A percentile compares a stretch with the other conserved stretches of the same genome.
Evolutionary conservation across 1,140 invertebrate genomes (phyloP).

Genomic region (Ectropis grisescens): DNA sequence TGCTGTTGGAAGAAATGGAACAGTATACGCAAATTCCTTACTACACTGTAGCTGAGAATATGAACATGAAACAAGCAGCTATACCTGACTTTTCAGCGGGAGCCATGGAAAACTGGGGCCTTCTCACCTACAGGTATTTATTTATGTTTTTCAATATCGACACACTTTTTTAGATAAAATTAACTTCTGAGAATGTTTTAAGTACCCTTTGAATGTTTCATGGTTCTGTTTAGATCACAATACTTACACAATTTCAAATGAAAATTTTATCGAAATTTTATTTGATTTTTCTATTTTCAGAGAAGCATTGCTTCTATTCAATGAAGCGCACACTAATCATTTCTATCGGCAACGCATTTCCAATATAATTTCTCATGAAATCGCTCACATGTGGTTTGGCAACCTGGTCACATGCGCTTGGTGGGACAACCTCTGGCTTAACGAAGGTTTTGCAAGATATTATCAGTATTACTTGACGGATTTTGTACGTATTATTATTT

Average conservation of each 20-base stretch:
- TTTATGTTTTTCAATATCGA: too few species aligned
- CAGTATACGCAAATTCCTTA: conserved; percentile 61
- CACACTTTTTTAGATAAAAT: neutral
- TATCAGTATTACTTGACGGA: conserved; percentile 77
- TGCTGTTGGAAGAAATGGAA: conserved; percentile 60
- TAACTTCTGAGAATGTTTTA: neutral
- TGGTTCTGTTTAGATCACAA: neutral
- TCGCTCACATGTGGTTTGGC: conserved; percentile 67
- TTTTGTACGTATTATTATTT: conserved; percentile 30
- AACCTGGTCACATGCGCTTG: conserved; percentile 74
- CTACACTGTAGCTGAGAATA: conserved; percentile 48
- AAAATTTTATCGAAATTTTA: neutral
- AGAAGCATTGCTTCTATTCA: conserved; percentile 38
- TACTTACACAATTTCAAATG: neutral
- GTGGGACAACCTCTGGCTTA: conserved; percentile 78
- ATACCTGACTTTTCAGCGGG: conserved; percentile 75
- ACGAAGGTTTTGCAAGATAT: conserved; percentile 77
- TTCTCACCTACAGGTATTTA: conserved; percentile 77
- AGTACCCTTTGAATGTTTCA: neutral
- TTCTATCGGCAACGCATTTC: conserved; percentile 67
- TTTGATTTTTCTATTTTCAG: too few species aligned
- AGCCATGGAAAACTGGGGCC: conserved; percentile 75
- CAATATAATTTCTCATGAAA: conserved; percentile 54
- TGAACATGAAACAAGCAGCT: conserved; percentile 75
- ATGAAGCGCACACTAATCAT: conserved; percentile 32